These are phyloP conservation scores for Scylla paramamosain DNA, from an alignment of 1,140 invertebrate species.

Conservation along the genomic window DNA sequence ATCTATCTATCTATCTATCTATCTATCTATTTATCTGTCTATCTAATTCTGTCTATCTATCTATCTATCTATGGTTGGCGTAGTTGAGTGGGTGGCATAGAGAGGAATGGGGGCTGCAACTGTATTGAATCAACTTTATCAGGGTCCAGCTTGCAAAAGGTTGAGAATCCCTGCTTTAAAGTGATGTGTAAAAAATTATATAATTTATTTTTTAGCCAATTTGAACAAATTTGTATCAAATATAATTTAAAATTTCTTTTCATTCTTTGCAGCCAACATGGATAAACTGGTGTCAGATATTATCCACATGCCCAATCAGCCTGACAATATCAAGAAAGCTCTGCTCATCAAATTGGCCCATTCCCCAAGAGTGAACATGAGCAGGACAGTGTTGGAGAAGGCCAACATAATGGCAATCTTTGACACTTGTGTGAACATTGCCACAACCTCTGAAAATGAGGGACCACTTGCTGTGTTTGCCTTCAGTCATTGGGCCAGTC, in stretches of 20 bases:
- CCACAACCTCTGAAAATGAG: conserved; percentile 54
- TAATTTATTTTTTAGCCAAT: neutral
- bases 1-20: too few relatives aligned
- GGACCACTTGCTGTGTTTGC: conserved; percentile 63
- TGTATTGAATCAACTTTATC: neutral
- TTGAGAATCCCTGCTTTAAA: neutral
- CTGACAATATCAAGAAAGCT: conserved; percentile 58
- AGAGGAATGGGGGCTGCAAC: neutral
- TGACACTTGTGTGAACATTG: conserved; percentile 57
- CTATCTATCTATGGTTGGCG: neutral
- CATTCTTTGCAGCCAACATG: conserved; percentile 65
- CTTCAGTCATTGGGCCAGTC: conserved; percentile 62
- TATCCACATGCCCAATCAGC: conserved; percentile 64
- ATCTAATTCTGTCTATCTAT: too few relatives aligned
- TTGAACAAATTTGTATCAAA: neutral
- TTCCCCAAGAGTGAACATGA: conserved; percentile 31
- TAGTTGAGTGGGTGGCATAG: neutral
- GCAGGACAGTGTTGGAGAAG: conserved; percentile 35
- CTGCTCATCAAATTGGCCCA: conserved; percentile 59
- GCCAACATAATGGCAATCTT: conserved; percentile 57
- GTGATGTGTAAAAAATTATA: neutral
- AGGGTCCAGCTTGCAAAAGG: neutral
- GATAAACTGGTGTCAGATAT: conserved; percentile 67
- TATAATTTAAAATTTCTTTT: neutral
- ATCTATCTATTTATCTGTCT: too few relatives aligned